These are phyloP conservation scores for Zoroaster sp. DNA, from an alignment of 53 echinoderm and acorn worm species.

Conservation along the genomic window DNA sequence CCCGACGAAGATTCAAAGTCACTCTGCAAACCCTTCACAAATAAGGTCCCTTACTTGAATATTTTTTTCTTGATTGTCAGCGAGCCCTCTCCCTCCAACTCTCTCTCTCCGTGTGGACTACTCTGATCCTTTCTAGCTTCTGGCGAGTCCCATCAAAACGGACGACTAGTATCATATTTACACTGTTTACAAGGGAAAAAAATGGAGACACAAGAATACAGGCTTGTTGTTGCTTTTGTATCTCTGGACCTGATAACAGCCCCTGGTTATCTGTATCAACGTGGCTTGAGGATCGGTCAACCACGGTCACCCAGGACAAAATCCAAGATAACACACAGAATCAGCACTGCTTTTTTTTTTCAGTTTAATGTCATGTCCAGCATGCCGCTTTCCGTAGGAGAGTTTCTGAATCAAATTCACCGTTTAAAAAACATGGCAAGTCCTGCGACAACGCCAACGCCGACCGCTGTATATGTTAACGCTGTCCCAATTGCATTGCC, in stretches of 20 bases:
- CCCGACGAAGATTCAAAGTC: slow-evolving; percentile 42
- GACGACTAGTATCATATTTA: slow-evolving; percentile 14
- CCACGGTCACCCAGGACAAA: not conserved
- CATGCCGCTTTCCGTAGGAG: not conserved
- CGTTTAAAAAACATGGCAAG: slow-evolving; percentile 72
- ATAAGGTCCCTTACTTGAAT: not conserved
- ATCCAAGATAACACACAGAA: not conserved
- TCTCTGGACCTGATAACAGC: no score
- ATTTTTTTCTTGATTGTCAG: not conserved
- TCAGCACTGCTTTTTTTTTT: not conserved
- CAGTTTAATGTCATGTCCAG: not conserved
- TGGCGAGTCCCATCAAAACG: not conserved
- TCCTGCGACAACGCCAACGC: slow-evolving; percentile 85
- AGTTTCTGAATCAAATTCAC: not conserved
- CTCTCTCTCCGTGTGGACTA: not conserved
- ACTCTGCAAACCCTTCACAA: slow-evolving; percentile 10
- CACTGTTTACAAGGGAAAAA: slow-evolving; percentile 7
- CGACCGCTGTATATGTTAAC: slow-evolving; percentile 77
- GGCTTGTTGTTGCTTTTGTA: not conserved
- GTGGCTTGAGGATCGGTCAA: not conserved
- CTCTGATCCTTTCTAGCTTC: not conserved
- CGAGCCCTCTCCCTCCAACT: no score
- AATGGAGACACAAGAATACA: slow-evolving; percentile 18
- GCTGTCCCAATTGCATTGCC: slow-evolving; percentile 75
- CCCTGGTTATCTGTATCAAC: no score